A percentile compares a stretch with the other conserved stretches of the same genome.
phyloP scores from a whole-genome alignment of 2,888 invertebrate species.

The Mythimna albipuncta region DNA sequence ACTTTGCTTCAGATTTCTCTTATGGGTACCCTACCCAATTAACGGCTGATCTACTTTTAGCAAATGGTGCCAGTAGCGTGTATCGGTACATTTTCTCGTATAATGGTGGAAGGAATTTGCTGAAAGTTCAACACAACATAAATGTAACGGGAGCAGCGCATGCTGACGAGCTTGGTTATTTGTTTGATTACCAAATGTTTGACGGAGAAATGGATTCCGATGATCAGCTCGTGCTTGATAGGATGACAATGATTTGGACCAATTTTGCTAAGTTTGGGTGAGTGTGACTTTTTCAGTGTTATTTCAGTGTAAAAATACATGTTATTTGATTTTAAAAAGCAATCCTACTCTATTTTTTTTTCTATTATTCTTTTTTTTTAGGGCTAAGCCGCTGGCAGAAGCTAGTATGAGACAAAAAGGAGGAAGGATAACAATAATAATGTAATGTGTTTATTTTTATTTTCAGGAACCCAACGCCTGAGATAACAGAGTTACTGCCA shows the following conservation, averaged over 20 bases:
- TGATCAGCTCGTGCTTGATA: slow-evolving; percentile 57
- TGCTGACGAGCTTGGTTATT: slow-evolving; percentile 57
- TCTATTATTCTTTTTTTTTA: no score
- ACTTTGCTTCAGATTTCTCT: slow-evolving; percentile 35
- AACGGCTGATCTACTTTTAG: slow-evolving; percentile 21
- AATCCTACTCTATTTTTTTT: no score
- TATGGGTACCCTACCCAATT: slow-evolving; percentile 41
- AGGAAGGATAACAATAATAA: neutral
- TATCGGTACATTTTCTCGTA: slow-evolving; percentile 51
- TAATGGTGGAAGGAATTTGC: slow-evolving; percentile 33
- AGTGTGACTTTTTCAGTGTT: slow-evolving; percentile 3
- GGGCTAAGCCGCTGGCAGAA: neutral
- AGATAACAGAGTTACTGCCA: slow-evolving; percentile 57
- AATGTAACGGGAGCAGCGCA: slow-evolving; percentile 47
- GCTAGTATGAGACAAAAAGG: no score
- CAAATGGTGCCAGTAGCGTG: slow-evolving; percentile 26
- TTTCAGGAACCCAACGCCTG: slow-evolving; percentile 64
- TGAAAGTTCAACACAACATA: slow-evolving; percentile 3
- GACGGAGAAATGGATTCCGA: slow-evolving; percentile 28
- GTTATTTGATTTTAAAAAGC: no score
- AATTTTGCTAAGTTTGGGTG: slow-evolving; percentile 61
- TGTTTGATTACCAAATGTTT: slow-evolving; percentile 43
- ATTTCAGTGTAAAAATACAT: neutral
- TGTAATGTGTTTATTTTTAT: neutral
- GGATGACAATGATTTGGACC: slow-evolving; percentile 59